A percentile compares a stretch with the other conserved stretches of the same genome.
phyloP scores from a whole-genome alignment of 2,797 vertebrate species.

The Vultur gryphus region DNA sequence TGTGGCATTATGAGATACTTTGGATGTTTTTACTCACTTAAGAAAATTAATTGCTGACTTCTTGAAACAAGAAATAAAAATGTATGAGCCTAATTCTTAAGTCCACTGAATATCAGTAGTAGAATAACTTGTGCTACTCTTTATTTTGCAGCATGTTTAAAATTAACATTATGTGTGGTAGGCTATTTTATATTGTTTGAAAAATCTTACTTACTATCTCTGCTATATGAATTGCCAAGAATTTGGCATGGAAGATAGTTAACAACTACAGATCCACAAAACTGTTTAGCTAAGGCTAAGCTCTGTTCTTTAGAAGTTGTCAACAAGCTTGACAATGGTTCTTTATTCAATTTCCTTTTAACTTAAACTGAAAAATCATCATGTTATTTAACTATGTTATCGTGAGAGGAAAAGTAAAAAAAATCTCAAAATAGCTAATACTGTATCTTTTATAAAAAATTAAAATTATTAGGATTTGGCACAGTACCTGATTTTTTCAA shows the following conservation, averaged over 20 bases:
- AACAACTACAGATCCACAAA: background rate
- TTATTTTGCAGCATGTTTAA: conserved; percentile 40
- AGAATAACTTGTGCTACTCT: conserved; percentile 47
- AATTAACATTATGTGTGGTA: conserved; percentile 12
- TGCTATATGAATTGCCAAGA: background rate
- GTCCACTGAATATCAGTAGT: conserved; percentile 27
- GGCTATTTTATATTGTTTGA: background rate
- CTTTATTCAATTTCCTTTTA: background rate
- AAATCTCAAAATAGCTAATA: background rate
- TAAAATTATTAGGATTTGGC: background rate
- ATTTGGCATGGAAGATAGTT: background rate
- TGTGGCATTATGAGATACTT: conserved; percentile 51
- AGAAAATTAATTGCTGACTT: conserved; percentile 60
- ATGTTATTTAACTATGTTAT: background rate
- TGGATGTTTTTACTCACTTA: conserved; percentile 52
- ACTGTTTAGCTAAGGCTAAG: background rate
- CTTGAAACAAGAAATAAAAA: conserved; percentile 63
- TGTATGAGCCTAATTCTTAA: conserved; percentile 48
- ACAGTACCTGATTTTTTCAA: background rate
- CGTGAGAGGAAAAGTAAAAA: background rate
- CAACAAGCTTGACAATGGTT: background rate
- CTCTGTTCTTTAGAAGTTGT: background rate
- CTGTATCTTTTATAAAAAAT: background rate
- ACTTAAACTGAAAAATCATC: background rate
- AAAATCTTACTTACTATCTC: conserved; percentile 33